Percentiles rank a stretch among this genome's conserved stretches.
Evolutionary conservation across 2,113 vertebrate genomes (phyloP).

Genomic region (Seriola quinqueradiata): DNA sequence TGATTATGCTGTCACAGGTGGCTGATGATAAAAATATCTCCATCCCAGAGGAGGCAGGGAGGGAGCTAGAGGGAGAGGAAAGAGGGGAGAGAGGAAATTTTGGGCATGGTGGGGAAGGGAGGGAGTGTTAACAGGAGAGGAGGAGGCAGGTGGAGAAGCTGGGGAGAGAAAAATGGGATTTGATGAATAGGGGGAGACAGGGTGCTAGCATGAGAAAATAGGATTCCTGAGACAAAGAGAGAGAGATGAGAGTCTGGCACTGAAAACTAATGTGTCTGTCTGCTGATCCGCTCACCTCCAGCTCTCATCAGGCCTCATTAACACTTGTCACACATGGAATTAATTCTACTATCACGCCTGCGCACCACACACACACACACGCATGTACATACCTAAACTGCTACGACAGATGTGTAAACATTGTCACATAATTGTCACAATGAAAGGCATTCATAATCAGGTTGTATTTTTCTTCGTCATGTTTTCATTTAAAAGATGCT

Average conservation of each 20-base stretch:
- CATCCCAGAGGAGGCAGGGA: constrained; percentile 19
- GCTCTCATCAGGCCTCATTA: constrained; percentile 73
- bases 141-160: constrained; percentile 61
- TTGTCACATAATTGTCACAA: background rate
- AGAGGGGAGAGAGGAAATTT: constrained; percentile 24
- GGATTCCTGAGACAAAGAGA: constrained; percentile 59
- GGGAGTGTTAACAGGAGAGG: constrained; percentile 25
- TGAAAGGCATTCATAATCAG: background rate
- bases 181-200: constrained; percentile 75
- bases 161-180: constrained; percentile 59
- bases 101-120: background rate
- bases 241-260: constrained; percentile 61
- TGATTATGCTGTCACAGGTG: constrained; percentile 77
- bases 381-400: background rate
- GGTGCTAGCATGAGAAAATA: constrained; percentile 68
- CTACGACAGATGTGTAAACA: background rate
- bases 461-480: background rate
- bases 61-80: constrained; percentile 6
- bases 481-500: background rate
- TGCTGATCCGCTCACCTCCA: constrained; percentile 70
- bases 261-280: constrained; percentile 74
- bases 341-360: constrained; percentile 25
- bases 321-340: constrained; percentile 55
- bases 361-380: background rate
- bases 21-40: constrained; percentile 77